Conservation (phyloP, 2,113 vertebrate species). For the Hyaena hyaena region DNA sequence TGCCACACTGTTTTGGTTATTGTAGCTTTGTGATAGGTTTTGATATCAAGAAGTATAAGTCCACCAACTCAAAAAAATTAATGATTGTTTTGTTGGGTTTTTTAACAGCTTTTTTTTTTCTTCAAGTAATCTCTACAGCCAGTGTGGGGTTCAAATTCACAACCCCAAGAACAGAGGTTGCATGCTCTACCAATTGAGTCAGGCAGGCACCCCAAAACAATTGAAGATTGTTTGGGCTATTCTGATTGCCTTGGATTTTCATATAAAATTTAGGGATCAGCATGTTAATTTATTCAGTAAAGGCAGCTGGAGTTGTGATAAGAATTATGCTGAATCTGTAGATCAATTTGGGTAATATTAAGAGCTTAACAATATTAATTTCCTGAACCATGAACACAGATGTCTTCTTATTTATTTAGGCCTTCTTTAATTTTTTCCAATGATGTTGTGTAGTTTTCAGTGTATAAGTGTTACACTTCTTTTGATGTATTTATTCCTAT, state of each 20-base stretch:
- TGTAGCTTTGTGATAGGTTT: too few relatives aligned
- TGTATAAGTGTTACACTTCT: background rate
- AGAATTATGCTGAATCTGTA: background rate
- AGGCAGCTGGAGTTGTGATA: background rate
- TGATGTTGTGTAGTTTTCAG: background rate
- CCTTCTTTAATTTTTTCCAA: background rate
- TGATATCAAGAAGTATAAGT: too few relatives aligned
- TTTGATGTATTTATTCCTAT: background rate
- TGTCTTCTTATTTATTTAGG: background rate
- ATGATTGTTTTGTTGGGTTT: too few relatives aligned
- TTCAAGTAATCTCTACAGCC: too few relatives aligned
- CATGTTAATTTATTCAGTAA: background rate
- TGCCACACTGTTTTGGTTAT: too few relatives aligned
- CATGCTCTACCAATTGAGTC: too few relatives aligned
- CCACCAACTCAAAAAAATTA: too few relatives aligned
- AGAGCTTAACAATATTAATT: background rate
- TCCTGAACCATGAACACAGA: background rate
- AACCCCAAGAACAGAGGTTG: too few relatives aligned
- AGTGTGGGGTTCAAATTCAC: too few relatives aligned
- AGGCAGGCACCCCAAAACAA: too few relatives aligned
- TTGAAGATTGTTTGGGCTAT: background rate
- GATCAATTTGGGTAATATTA: background rate
- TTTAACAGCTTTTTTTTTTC: too few relatives aligned
- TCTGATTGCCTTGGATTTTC: background rate
- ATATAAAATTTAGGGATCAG: background rate